Conservation (phyloP, 2,888 invertebrate genomes). For the Apamea sordens region DNA sequence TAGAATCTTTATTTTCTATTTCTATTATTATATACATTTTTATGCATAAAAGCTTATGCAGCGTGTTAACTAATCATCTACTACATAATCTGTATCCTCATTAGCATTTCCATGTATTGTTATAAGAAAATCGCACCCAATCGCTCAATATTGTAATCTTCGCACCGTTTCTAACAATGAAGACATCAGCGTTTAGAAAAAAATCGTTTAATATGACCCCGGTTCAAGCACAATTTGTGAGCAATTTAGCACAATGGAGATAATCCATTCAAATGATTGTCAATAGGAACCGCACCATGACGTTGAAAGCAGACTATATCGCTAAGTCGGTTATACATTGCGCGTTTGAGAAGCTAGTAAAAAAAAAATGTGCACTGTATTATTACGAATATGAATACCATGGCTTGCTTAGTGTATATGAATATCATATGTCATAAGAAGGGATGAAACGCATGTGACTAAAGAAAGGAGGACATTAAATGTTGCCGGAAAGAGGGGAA, state of each 20-base stretch:
- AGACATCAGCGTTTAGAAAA: constrained; percentile 39
- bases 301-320: background rate
- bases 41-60: background rate
- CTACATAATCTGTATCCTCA: constrained; percentile 1
- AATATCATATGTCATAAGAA: background rate
- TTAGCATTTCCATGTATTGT: constrained; percentile 19
- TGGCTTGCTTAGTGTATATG: background rate
- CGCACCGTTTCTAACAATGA: constrained; percentile 24
- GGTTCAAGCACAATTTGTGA: constrained; percentile 55
- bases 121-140: constrained; percentile 26
- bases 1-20: background rate
- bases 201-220: constrained; percentile 41
- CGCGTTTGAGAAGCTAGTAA: background rate
- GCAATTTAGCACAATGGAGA: constrained; percentile 60
- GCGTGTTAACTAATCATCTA: background rate
- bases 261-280: constrained; percentile 54
- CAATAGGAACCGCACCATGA: constrained; percentile 35
- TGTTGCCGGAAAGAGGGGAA: background rate
- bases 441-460: background rate
- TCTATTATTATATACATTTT: background rate
- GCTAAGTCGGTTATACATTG: constrained; percentile 20
- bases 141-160: constrained; percentile 26
- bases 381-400: background rate
- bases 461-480: background rate
- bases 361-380: background rate